Base-by-base conservation (phyloP, 2,888 invertebrate genomes). In the Eupithecia pulchellata region DNA sequence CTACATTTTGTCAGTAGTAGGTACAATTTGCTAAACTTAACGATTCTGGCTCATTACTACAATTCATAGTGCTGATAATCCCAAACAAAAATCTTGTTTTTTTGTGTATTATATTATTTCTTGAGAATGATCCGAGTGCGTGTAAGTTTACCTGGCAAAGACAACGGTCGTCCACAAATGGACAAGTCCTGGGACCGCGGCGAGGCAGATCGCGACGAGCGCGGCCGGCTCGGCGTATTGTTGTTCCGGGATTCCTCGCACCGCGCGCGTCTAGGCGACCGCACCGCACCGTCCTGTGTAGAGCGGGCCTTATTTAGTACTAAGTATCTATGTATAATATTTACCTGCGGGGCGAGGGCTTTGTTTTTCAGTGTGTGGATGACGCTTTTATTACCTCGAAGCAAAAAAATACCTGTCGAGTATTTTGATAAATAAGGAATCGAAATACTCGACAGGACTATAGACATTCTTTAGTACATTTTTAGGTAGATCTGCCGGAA, bases 161-260 rank as follows among this genome's bases (percentile, higher is more conserved):
- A 93, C 61, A 93, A 72, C 0, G 93, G 93, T 27, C 93, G 82
- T 20, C 89, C 91, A 61, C 90, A 88, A 34, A 91, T 72, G 13
- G 86, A 79, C 2, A 89, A 80, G 78, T 92, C 93, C 74, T 91
- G 91, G 0, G 91, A 86, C 47, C 93, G 78, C n/a, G 93, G 93
- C 0, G 93, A 93, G 0, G 88, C 92, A 0, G 93, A 93, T 3
- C 92, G 83, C 0, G 93, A 92, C 0, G 93, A 90, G 13, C 93
- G 83, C 14, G 92, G 88, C 6, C 91, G 81, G 5, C 81, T 82
- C 5, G 86, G 77, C 2, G 80, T 78, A 71, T 81, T 85, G 75
- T 81, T 87, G 75, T 84, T 84, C 6, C 85, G 82, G 0, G 81
- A 66, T 64, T 89, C 89, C 0, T 88, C 89, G 66, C 79, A 82